Percentiles rank a stretch among this genome's conserved stretches.
These are phyloP conservation scores for Drosophila miranda DNA, from an alignment of 1,140 invertebrate genomes.

Conservation along the genomic window DNA sequence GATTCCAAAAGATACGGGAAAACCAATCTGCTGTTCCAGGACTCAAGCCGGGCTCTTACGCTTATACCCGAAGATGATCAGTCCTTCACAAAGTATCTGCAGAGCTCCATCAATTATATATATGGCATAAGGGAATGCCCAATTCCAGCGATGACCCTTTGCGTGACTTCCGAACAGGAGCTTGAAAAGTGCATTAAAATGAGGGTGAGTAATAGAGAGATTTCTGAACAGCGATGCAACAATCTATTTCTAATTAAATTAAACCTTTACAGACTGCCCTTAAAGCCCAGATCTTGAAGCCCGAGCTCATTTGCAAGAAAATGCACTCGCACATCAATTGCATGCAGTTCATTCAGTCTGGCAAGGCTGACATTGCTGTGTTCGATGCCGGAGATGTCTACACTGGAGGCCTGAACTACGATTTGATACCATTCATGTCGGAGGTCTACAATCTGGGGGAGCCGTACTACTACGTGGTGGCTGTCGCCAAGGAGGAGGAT, in stretches of 20 bases:
- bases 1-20: constrained; percentile 87
- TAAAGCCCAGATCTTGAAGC: constrained; percentile 93
- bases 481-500: constrained; percentile 94
- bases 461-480: constrained; percentile 96
- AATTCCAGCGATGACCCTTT: constrained; percentile 90
- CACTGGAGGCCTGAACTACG: constrained; percentile 91
- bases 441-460: constrained; percentile 94
- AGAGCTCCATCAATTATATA: constrained; percentile 86
- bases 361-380: constrained; percentile 93
- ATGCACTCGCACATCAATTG: constrained; percentile 94
- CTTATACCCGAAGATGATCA: constrained; percentile 85
- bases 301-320: constrained; percentile 93
- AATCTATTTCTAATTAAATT: neutral
- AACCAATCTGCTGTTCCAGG: constrained; percentile 89
- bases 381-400: constrained; percentile 97
- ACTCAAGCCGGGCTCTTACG: constrained; percentile 86
- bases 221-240: too few relatives aligned
- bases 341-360: constrained; percentile 91
- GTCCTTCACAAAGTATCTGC: constrained; percentile 87
- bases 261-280: constrained; percentile 87
- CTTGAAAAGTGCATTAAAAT: constrained; percentile 96
- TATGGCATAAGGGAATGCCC: constrained; percentile 90
- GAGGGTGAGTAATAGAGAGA: constrained; percentile 86
- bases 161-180: constrained; percentile 95
- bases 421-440: constrained; percentile 93